These are phyloP conservation scores for Cottus gobio DNA, from an alignment of 2,113 vertebrate genomes.

Conservation along the genomic window DNA sequence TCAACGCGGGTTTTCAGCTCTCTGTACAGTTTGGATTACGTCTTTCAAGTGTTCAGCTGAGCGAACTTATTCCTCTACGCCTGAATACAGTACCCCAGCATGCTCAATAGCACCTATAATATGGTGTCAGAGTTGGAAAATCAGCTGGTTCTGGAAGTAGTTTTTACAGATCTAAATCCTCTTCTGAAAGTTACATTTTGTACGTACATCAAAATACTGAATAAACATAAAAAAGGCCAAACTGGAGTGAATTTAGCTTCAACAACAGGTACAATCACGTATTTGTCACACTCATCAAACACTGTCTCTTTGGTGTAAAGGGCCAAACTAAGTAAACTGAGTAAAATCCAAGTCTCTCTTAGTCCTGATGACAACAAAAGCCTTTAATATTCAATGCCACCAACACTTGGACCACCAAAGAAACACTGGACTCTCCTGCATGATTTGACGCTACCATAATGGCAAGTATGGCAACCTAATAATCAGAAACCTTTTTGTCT, in stretches of 20 bases:
- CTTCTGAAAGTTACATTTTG: slow-evolving; percentile 6
- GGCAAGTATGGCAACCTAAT: no score
- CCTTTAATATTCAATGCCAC: neutral
- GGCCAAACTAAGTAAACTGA: neutral
- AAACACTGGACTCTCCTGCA: neutral
- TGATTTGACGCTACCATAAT: neutral
- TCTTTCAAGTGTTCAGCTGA: slow-evolving; percentile 17
- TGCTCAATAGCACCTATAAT: neutral
- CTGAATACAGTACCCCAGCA: neutral
- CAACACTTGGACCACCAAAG: neutral
- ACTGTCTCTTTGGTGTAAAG: neutral
- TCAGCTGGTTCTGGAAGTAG: neutral
- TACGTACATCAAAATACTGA: neutral
- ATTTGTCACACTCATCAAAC: neutral
- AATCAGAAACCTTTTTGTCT: neutral
- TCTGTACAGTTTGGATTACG: slow-evolving; percentile 27
- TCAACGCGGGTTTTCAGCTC: slow-evolving; percentile 49
- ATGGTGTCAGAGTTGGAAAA: neutral
- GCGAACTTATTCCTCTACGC: neutral
- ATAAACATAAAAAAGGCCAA: neutral
- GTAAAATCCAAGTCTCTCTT: neutral
- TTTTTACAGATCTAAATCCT: neutral
- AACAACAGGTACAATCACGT: no score
- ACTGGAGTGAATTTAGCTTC: no score
- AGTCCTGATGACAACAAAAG: neutral